Evolutionary conservation across 1,140 invertebrate genomes (phyloP), one percentile per base, ranked within the genome.

Genomic region (Lordiphosa clarofinis): DNA sequence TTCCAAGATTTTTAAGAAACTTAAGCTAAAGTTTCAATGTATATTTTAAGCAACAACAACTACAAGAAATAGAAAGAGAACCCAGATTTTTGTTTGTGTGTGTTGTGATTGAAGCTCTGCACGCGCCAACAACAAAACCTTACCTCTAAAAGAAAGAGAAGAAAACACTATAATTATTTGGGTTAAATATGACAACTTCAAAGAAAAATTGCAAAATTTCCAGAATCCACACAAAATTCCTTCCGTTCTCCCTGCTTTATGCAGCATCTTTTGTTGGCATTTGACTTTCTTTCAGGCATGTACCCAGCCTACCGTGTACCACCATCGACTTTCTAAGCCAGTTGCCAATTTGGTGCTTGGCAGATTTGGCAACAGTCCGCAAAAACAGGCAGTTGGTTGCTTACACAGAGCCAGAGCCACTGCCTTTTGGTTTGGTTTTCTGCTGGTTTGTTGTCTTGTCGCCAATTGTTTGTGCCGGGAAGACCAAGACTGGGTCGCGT

Each of bases 321-420:
- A 48, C 39, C 59, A 55, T 53, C 55, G 78, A 82, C 75, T 81
- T 81, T 81, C 75, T 81, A 81, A 81, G 75, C 75, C 76, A 81
- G 75, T 82, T 82, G 75, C 75, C 75, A 81, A 81, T 82, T 81
- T 81, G 64, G 75, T 81, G 76, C 74, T 79, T 68, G 42, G 38
- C 75, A 46, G 70, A 61, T 82, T 82, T 82, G 78, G 76, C 68
- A 62, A 66, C 46, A 47, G 54, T 36, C 55, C 40, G 54, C 70
- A 44, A 36, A 70, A 70, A 50, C 59, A 64, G 52, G 72, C 73
- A 69, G n/a, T n/a, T n/a, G n/a, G 57, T 56, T 71, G 56, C 49
- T 33, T 46, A 43, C 37, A 66, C 55, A 61, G 43, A 15, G n/a
- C n/a, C n/a, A n/a, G n/a, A 40, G 24, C 37, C 28, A 28, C 28